phyloP scores from a whole-genome alignment of 2,888 invertebrate genomes.

The Trilocha varians region DNA sequence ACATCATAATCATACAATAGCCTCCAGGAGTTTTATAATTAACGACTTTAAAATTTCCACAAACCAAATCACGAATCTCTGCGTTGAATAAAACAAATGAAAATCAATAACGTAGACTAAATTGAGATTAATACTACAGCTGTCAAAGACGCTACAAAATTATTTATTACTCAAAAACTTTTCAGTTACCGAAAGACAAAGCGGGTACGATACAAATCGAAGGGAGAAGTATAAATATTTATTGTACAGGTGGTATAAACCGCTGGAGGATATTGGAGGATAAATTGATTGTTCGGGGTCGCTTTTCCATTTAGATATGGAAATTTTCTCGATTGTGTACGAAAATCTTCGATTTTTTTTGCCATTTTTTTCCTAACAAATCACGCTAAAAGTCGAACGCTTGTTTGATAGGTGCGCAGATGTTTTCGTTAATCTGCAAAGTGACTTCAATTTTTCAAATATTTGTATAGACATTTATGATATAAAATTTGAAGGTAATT shows the following conservation, averaged over 20 bases:
- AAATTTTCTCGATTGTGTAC: slow-evolving; percentile 71
- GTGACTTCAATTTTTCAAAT: neutral
- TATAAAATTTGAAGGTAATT: too few species aligned
- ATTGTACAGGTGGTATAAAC: slow-evolving; percentile 73
- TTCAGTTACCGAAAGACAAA: slow-evolving; percentile 33
- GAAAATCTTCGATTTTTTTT: slow-evolving; percentile 67
- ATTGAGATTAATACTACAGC: neutral
- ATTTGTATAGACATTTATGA: too few species aligned
- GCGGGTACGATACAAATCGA: slow-evolving; percentile 51
- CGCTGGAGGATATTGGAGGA: slow-evolving; percentile 71
- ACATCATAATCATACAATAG: too few species aligned
- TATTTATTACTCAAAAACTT: slow-evolving; percentile 18
- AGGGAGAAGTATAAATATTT: slow-evolving; percentile 68
- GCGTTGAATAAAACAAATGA: neutral
- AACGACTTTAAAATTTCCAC: neutral
- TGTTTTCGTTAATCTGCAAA: neutral
- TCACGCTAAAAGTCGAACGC: slow-evolving; percentile 42
- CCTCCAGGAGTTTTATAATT: too few species aligned
- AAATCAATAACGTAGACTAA: neutral
- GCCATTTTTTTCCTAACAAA: slow-evolving; percentile 44
- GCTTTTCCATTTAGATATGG: slow-evolving; percentile 74
- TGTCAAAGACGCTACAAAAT: neutral
- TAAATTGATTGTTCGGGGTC: slow-evolving; percentile 73
- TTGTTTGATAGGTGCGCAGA: slow-evolving; percentile 27
- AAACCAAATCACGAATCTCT: neutral